phyloP scores from a whole-genome alignment of 2,797 vertebrate species.

The Ispidina lecontei region DNA sequence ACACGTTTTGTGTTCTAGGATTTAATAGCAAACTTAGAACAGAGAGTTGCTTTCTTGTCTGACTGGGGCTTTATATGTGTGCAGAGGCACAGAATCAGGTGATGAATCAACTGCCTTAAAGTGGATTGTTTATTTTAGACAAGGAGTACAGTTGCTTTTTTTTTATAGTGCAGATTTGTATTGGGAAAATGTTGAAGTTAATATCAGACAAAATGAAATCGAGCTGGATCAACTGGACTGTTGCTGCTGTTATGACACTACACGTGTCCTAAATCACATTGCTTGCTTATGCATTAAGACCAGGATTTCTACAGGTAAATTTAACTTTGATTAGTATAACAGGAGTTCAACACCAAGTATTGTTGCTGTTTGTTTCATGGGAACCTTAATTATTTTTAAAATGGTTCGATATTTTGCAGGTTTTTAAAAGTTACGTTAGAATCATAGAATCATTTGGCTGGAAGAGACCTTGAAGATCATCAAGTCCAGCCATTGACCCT shows the following conservation, averaged over 20 bases:
- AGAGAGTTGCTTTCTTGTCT: not conserved
- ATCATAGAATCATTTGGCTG: no score
- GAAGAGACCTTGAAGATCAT: no score
- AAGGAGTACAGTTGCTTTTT: not conserved
- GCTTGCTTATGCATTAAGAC: not conserved
- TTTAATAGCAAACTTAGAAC: not conserved
- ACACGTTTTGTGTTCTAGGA: not conserved
- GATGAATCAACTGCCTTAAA: not conserved
- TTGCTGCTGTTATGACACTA: not conserved
- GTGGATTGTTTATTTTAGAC: not conserved
- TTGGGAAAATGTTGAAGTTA: not conserved
- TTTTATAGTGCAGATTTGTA: not conserved
- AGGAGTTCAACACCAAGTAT: not conserved
- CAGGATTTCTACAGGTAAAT: not conserved
- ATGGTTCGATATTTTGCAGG: not conserved
- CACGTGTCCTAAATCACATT: not conserved
- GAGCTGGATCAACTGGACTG: not conserved
- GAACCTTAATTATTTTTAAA: not conserved
- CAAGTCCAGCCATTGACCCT: no score
- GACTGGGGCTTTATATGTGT: not conserved
- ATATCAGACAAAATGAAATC: not conserved
- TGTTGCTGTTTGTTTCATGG: not conserved
- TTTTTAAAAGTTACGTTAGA: not conserved
- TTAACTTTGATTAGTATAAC: not conserved
- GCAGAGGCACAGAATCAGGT: not conserved